Evolutionary conservation across 2,113 vertebrate genomes (phyloP).

Genomic region (Heloderma charlesbogerti): DNA sequence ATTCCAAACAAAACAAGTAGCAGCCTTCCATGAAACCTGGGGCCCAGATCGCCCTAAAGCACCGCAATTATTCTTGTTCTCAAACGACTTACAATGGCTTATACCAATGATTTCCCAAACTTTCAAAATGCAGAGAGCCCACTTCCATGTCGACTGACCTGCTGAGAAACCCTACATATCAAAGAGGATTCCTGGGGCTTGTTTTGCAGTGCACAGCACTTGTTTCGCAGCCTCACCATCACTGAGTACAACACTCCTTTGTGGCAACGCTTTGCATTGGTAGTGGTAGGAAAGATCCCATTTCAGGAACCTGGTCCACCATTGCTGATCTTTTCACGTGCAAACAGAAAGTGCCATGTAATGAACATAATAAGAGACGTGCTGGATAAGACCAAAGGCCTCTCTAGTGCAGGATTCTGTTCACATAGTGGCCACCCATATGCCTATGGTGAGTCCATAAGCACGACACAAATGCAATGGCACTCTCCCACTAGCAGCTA

Average conservation of each 20-base stretch:
- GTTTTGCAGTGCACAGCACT: background rate
- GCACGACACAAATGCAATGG: too few species aligned
- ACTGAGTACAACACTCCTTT: background rate
- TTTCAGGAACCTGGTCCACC: background rate
- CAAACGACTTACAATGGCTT: background rate
- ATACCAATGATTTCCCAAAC: background rate
- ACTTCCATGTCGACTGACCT: background rate
- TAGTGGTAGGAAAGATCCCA: background rate
- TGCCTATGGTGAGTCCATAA: too few species aligned
- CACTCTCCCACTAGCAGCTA: too few species aligned
- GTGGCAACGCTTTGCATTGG: background rate
- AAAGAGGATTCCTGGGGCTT: background rate
- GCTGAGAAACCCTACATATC: background rate
- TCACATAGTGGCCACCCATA: too few species aligned
- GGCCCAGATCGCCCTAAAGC: slow-evolving; percentile 24
- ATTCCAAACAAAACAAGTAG: slow-evolving; percentile 49
- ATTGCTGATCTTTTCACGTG: too few species aligned
- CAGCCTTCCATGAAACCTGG: slow-evolving; percentile 13
- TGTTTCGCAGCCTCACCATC: background rate
- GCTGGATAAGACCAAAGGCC: too few species aligned
- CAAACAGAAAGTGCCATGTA: too few species aligned
- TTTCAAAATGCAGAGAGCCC: background rate
- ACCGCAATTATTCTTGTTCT: background rate
- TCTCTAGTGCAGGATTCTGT: too few species aligned
- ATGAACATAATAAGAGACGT: too few species aligned